These are phyloP conservation scores for Keiferia lycopersicella DNA, from an alignment of 2,888 invertebrate species.

Conservation along the genomic window DNA sequence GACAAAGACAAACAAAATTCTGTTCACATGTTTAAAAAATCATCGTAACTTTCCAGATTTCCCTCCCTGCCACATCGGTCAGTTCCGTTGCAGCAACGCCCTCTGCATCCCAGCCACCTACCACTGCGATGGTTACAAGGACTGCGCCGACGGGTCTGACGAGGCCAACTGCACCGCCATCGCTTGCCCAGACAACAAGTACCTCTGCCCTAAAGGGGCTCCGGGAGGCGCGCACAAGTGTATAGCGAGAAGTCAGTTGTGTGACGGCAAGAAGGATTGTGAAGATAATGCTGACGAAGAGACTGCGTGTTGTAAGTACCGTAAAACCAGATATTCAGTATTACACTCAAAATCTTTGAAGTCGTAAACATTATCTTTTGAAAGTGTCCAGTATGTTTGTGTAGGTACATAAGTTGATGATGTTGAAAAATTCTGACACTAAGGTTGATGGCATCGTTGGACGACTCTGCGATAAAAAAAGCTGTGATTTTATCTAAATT, in stretches of 20 bases:
- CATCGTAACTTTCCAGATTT: slow-evolving; percentile 84
- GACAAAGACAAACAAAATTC: too few species aligned
- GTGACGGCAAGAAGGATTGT: slow-evolving; percentile 95
- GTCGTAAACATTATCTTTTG: not conserved
- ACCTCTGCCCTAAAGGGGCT: slow-evolving; percentile 90
- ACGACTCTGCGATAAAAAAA: too few species aligned
- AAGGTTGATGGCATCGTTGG: too few species aligned
- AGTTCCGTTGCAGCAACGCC: slow-evolving; percentile 96
- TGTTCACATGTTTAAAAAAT: not conserved
- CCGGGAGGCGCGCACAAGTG: slow-evolving; percentile 90
- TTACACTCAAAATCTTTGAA: slow-evolving; percentile 39
- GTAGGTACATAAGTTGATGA: not conserved
- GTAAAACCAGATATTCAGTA: too few species aligned
- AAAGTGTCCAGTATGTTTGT: not conserved
- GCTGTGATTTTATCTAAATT: too few species aligned
- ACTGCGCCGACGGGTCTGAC: slow-evolving; percentile 96
- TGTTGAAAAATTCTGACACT: too few species aligned
- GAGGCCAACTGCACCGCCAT: slow-evolving; percentile 93
- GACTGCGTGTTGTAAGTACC: slow-evolving; percentile 92
- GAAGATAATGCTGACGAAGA: slow-evolving; percentile 95
- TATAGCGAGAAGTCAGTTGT: slow-evolving; percentile 92
- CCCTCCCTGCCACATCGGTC: slow-evolving; percentile 92
- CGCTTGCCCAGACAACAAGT: slow-evolving; percentile 94
- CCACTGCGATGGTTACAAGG: slow-evolving; percentile 92
- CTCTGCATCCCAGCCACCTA: slow-evolving; percentile 94